Base-by-base conservation (phyloP, 2,888 invertebrate species). In the Drosophila dives region DNA sequence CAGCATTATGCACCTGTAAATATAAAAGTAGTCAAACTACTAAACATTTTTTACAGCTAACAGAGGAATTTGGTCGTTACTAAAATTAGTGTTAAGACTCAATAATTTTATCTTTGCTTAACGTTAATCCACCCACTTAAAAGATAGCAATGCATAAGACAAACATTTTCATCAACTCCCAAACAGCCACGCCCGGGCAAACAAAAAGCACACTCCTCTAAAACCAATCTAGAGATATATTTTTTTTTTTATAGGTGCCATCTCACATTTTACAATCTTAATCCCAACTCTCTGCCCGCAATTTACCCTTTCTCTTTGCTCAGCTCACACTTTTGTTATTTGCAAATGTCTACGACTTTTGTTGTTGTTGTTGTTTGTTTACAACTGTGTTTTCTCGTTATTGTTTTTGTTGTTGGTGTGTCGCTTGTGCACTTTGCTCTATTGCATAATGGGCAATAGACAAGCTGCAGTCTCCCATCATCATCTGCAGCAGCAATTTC, bases 361-460 rank as follows among this genome's bases (percentile, higher is more conserved):
- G 50, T 33, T 42, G 49, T 42, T 64, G 54, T 40, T 60, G 48
- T 56, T 56, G 58, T 23, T 50, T 73, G 67, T 62, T 78, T 67
- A 63, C 80, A 80, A 69, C 65, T 45, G 56, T 60, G 36, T 56
- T n/a, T 60, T 38, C 26, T 26, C 56, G 20, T 50, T 33, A 49
- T 63, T 72, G 56, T 61, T 64, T 38, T 55, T 45, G 54, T 55
- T 45, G 54, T 72, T 54, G 38, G 23, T 36, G 53, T 62, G 64
- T 49, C 77, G 62, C 74, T 59, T 56, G 58, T 84, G 89, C 84
- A 84, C 83, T 88, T 67, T 74, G 69, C 86, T 87, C 83, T 68
- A 71, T 83, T 83, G 89, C 83, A 86, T 85, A 88, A 83, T 74
- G 72, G 64, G 62, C 61, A 71, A 70, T 29, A 6, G 29, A 68